Evolutionary conservation across 2,888 invertebrate species (phyloP), one percentile per base, ranked within the genome.

Genomic region (Thymelicus acteon): DNA sequence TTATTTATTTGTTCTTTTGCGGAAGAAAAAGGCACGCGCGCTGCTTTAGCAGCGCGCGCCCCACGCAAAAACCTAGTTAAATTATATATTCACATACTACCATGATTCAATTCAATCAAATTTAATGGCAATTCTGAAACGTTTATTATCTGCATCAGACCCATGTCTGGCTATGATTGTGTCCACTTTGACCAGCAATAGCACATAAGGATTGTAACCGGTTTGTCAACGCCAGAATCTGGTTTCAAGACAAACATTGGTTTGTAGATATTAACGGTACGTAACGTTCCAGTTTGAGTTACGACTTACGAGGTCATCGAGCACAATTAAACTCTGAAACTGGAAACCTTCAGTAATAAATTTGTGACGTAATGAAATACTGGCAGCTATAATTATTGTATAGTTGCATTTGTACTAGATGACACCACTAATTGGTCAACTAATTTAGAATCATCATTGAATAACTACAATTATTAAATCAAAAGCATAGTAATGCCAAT

Each of bases 271-370:
- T 54, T 54, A 24, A 54, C 54, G 24, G 54, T 24, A 54, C 24
- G 10, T 52, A 54, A 54, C 54, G 54, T 24, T 54, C 54, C 54
- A 54, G 54, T 54, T 54, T n/a, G 8, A 54, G 54, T 54, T 54
- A 24, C 24, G 8, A 54, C 24, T 54, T 54, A 24, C 24, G 54
- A 54, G 24, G 54, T 54, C 52, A 52, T 52, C 54, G 54, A 54
- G 54, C 54, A 54, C 54, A 24, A 24, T 54, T 24, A 54, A 54
- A 54, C 54, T 54, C 54, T 54, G 54, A 24, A 54, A 54, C 54
- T 54, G 12, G 54, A n/a, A 24, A 54, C 54, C 54, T 24, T 12
- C 24, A 24, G 15, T 52, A 15, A 19, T 8, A 49, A 15, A 49
- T 52, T 52, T 19, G 15, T 19, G 19, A 52, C 49, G 49, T 52